Conservation (phyloP, 1,140 invertebrate species). For the Lethrus apterus region DNA sequence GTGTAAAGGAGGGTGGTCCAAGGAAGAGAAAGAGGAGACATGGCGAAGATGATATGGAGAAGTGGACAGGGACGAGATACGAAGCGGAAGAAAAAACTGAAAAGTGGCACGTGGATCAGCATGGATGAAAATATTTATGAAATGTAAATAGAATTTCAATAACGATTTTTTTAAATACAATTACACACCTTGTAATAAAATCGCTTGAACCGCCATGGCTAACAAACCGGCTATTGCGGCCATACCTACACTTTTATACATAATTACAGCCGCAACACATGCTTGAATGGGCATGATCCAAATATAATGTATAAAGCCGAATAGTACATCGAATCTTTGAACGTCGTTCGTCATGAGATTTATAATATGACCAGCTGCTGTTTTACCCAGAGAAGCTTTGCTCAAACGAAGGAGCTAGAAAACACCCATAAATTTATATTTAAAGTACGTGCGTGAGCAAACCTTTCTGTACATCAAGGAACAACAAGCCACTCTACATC, state of each 20-base stretch:
- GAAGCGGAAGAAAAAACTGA: no score
- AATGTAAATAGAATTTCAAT: no score
- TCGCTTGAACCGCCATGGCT: slow-evolving; percentile 54
- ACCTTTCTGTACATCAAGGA: slow-evolving; percentile 52
- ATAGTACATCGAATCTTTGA: slow-evolving; percentile 48
- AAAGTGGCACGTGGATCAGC: no score
- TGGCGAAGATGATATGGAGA: no score
- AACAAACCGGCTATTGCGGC: slow-evolving; percentile 54
- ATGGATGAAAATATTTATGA: no score
- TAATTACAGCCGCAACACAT: slow-evolving; percentile 52
- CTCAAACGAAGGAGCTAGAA: slow-evolving; percentile 32
- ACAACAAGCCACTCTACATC: slow-evolving; percentile 46
- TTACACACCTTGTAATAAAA: slow-evolving; percentile 56
- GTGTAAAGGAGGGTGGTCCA: no score
- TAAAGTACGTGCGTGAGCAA: not conserved
- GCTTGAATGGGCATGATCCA: slow-evolving; percentile 71
- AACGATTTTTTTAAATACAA: no score
- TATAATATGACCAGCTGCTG: slow-evolving; percentile 59
- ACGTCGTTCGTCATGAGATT: slow-evolving; percentile 72
- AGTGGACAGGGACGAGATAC: no score
- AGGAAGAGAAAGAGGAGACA: not conserved
- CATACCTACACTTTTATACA: slow-evolving; percentile 51
- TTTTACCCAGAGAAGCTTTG: slow-evolving; percentile 34
- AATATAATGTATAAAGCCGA: slow-evolving; percentile 52
- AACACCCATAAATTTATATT: not conserved